Evolutionary conservation across 2,888 invertebrate species (phyloP).

Genomic region (Listrodromus nycthemerus): DNA sequence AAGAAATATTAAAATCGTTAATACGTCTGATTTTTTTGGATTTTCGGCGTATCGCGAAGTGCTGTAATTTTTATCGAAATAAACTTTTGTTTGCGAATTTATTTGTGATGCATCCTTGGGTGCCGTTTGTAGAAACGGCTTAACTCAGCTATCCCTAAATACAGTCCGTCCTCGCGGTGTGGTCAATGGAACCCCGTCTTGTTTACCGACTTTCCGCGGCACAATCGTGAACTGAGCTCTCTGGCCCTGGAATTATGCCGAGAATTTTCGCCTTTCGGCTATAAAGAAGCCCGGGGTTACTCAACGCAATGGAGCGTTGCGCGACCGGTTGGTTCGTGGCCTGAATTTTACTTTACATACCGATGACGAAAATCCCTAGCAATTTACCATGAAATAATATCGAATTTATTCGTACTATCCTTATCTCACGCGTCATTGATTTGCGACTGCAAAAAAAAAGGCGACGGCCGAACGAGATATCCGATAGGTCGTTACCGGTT

Average conservation of each 20-base stretch:
- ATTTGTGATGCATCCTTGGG: neutral
- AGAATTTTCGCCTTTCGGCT: constrained; percentile 31
- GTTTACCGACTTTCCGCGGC: neutral
- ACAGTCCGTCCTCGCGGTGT: neutral
- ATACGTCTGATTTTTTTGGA: too few relatives aligned
- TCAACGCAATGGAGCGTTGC: constrained; percentile 47
- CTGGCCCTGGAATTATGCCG: constrained; percentile 22
- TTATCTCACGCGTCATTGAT: neutral
- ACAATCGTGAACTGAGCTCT: constrained; percentile 19
- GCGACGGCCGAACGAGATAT: too few relatives aligned
- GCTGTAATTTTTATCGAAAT: too few relatives aligned
- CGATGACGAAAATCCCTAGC: neutral
- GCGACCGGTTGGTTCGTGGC: constrained; percentile 49
- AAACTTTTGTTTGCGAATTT: too few relatives aligned
- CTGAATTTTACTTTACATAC: constrained; percentile 31
- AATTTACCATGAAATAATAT: neutral
- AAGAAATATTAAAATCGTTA: too few relatives aligned
- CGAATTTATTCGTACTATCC: neutral
- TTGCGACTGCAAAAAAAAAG: too few relatives aligned
- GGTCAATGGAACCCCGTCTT: neutral
- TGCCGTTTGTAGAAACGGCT: neutral
- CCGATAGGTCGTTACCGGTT: too few relatives aligned
- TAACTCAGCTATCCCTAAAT: neutral
- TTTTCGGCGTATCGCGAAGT: too few relatives aligned
- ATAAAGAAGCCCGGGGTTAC: constrained; percentile 31